phyloP scores from a whole-genome alignment of 2,888 invertebrate genomes.

The Antheraea yamamai region DNA sequence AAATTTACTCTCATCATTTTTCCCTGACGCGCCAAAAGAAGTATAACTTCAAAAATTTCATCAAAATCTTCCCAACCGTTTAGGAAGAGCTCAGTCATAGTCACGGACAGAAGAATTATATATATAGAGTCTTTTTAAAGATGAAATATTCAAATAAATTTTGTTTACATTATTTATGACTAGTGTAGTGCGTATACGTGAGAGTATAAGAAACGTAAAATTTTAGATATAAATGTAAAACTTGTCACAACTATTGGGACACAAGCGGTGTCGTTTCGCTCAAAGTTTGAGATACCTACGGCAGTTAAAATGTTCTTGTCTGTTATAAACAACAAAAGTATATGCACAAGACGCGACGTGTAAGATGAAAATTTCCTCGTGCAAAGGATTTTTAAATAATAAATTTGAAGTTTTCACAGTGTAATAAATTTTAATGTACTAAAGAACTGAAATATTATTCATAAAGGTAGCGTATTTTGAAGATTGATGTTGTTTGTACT shows the following conservation, averaged over 20 bases:
- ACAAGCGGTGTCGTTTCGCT: slow-evolving; percentile 34
- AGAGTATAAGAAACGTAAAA: not conserved
- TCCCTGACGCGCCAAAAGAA: too few species aligned
- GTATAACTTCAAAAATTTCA: too few species aligned
- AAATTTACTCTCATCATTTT: too few species aligned
- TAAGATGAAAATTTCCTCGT: not conserved
- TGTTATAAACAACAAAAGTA: slow-evolving; percentile 32
- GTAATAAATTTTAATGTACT: not conserved
- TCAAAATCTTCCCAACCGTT: too few species aligned
- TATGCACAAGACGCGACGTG: not conserved
- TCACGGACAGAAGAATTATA: too few species aligned
- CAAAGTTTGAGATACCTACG: slow-evolving; percentile 41
- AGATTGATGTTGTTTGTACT: not conserved
- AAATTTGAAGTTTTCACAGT: slow-evolving; percentile 27
- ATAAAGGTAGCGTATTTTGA: not conserved
- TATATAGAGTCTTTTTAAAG: too few species aligned
- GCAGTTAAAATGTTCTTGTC: slow-evolving; percentile 42
- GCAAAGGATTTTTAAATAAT: not conserved
- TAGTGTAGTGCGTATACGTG: not conserved
- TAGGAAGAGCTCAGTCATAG: too few species aligned
- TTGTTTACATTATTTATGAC: not conserved
- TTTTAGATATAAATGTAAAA: slow-evolving; percentile 1
- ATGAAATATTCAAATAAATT: too few species aligned
- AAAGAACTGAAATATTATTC: not conserved
- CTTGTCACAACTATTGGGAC: not conserved